phyloP scores from a whole-genome alignment of 1,140 invertebrate genomes.

The Solenopsis invicta region DNA sequence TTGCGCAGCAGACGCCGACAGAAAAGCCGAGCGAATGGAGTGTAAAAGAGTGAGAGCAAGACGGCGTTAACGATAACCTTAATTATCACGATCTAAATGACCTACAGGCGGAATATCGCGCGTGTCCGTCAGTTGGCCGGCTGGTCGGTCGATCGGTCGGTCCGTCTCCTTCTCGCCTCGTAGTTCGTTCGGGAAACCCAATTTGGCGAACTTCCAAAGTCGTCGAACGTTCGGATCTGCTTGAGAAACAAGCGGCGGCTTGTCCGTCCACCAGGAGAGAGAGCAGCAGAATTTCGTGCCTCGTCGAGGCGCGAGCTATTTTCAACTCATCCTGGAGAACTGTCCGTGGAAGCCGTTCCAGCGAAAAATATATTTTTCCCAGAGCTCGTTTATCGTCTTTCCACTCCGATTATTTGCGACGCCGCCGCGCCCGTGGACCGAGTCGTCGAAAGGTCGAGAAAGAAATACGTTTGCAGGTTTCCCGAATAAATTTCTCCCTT shows the following conservation, averaged over 20 bases:
- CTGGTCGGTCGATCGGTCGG: background rate
- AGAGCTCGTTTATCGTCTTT: conserved; percentile 63
- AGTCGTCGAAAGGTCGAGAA: conserved; percentile 9
- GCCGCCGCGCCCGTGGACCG: conserved; percentile 1
- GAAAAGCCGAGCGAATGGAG: background rate
- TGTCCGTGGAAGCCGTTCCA: conserved; percentile 48
- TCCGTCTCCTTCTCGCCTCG: background rate
- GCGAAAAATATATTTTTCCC: conserved; percentile 64
- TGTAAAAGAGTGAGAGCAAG: conserved; percentile 39
- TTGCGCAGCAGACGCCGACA: background rate
- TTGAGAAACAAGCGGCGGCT: conserved; percentile 21
- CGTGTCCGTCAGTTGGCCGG: background rate
- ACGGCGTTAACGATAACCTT: conserved; percentile 70
- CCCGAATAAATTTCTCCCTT: conserved; percentile 47
- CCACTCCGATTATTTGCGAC: conserved; percentile 53
- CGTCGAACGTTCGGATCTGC: conserved; percentile 38
- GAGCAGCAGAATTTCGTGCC: background rate
- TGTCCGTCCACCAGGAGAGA: background rate
- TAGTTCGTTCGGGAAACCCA: conserved; percentile 54
- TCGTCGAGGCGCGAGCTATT: conserved; percentile 60
- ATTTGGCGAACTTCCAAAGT: conserved; percentile 69
- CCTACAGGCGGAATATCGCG: conserved; percentile 30
- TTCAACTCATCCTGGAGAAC: conserved; percentile 36
- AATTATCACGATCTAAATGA: conserved; percentile 73
- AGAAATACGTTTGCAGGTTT: conserved; percentile 51